A percentile compares a stretch with the other conserved stretches of the same genome.
phyloP scores from a whole-genome alignment of 2,797 vertebrate genomes.

The Taeniopygia guttata region DNA sequence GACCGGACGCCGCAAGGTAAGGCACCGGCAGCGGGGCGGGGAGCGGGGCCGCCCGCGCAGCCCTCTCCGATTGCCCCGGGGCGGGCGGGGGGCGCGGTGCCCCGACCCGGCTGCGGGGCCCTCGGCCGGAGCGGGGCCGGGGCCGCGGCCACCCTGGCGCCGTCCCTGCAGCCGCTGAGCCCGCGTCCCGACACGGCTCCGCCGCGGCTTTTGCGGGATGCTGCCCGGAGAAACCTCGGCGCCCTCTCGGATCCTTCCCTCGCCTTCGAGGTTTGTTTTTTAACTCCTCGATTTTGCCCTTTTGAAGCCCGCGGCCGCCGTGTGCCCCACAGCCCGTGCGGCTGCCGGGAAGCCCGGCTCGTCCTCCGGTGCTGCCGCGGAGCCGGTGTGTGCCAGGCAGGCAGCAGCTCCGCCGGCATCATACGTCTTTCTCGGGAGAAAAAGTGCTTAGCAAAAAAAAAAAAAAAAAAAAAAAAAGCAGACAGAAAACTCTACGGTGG shows the following conservation, averaged over 20 bases:
- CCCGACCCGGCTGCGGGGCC: background rate
- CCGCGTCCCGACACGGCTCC: background rate
- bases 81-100: background rate
- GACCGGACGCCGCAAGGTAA: constrained; percentile 4
- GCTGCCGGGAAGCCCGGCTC: background rate
- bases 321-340: background rate
- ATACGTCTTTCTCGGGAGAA: background rate
- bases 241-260: background rate
- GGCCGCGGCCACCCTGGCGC: background rate
- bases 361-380: background rate
- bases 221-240: background rate
- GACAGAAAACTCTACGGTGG: background rate
- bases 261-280: background rate
- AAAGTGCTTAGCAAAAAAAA: background rate
- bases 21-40: background rate
- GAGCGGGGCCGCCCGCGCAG: background rate
- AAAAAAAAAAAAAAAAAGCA: background rate
- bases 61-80: background rate
- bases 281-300: background rate
- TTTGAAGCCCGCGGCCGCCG: background rate
- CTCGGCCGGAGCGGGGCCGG: background rate
- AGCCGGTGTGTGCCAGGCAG: background rate
- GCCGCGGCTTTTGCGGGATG: background rate
- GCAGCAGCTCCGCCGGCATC: background rate
- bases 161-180: background rate